Base-by-base conservation (phyloP, 2,113 vertebrate genomes). In the Atlantisia rogersi region DNA sequence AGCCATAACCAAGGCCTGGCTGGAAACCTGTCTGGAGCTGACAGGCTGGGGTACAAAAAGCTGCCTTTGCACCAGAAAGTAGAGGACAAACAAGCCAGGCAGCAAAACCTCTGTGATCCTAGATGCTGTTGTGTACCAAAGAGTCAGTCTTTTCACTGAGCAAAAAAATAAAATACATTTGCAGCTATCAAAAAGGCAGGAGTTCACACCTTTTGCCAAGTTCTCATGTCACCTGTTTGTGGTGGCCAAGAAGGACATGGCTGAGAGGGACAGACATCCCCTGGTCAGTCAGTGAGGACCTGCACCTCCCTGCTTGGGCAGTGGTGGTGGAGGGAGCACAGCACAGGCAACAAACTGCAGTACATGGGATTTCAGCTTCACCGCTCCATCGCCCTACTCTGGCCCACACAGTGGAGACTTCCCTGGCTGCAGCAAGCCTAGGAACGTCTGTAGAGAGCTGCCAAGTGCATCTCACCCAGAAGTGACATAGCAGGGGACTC, bases 291-390 rank as follows among this genome's bases (percentile, higher is more conserved):
- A 39, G 10, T 0, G 0, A 31, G 55, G 59, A 63, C 48, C 29
- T 15, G 28, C 65, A 22, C 7, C 0, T 1, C 42, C 26, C 46
- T 39, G 60, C 24, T 14, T 26, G 28, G 48, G 48, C 21, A 12
- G n/a, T 0, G 0, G 17, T 1, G 3, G 16, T 3, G 10, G 35
- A 22, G 9, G 25, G 55, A 55, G 46, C 2, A 2, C 37, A 35
- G 71, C 1, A 2, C 55, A 48, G 46, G 48, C 67, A 93, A 62
- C 50, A 77, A 52, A 37, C n/a, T 31, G 52, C 39, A 44, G 31
- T 20, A 32, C 25, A 13, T 0, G 1, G 12, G 14, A 26, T 17
- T 65, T 48, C 4, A 3, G 3, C 64, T 55, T 70, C 29, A 7
- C 29, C 15, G 1, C n/a, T 39, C 29, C 32, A 12, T 12, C 8